These are phyloP conservation scores for Anodontia alba DNA, from an alignment of 2,888 invertebrate species.

Conservation along the genomic window DNA sequence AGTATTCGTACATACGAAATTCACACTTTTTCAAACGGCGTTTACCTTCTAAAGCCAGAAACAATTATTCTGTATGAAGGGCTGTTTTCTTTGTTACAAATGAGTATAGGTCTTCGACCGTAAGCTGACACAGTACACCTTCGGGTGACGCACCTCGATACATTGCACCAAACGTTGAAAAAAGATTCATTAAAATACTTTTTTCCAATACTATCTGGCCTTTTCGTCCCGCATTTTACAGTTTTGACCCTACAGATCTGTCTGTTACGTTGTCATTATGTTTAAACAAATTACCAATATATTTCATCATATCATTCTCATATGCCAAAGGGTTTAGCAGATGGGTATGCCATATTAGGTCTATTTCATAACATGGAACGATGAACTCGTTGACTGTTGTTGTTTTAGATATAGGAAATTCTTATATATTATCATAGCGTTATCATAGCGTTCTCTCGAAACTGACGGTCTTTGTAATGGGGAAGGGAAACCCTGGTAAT, in stretches of 20 bases:
- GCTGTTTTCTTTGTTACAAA: slow-evolving; percentile 69
- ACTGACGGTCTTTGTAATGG: slow-evolving; percentile 84
- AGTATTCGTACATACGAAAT: slow-evolving; percentile 45
- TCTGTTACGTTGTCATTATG: slow-evolving; percentile 86
- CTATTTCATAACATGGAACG: slow-evolving; percentile 86
- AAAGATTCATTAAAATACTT: slow-evolving; percentile 83
- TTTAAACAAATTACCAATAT: slow-evolving; percentile 83
- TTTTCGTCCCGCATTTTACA: slow-evolving; percentile 83
- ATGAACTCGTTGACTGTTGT: slow-evolving; percentile 84
- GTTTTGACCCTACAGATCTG: slow-evolving; percentile 83
- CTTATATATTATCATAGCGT: slow-evolving; percentile 83
- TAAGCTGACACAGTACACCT: slow-evolving; percentile 82
- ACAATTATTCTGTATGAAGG: slow-evolving; percentile 39
- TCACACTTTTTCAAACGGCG: slow-evolving; percentile 42
- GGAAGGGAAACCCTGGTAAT: slow-evolving; percentile 86
- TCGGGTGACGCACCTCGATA: slow-evolving; percentile 85
- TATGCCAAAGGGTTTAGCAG: slow-evolving; percentile 83
- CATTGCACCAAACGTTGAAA: slow-evolving; percentile 85
- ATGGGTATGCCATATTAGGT: slow-evolving; percentile 86
- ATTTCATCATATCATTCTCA: slow-evolving; percentile 74
- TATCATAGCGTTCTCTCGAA: slow-evolving; percentile 83
- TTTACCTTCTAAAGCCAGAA: background rate
- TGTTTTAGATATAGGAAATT: slow-evolving; percentile 85
- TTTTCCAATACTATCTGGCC: slow-evolving; percentile 85
- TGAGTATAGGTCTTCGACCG: slow-evolving; percentile 68